These are phyloP conservation scores for Acomys russatus DNA, from an alignment of 2,797 vertebrate species.

Conservation along the genomic window DNA sequence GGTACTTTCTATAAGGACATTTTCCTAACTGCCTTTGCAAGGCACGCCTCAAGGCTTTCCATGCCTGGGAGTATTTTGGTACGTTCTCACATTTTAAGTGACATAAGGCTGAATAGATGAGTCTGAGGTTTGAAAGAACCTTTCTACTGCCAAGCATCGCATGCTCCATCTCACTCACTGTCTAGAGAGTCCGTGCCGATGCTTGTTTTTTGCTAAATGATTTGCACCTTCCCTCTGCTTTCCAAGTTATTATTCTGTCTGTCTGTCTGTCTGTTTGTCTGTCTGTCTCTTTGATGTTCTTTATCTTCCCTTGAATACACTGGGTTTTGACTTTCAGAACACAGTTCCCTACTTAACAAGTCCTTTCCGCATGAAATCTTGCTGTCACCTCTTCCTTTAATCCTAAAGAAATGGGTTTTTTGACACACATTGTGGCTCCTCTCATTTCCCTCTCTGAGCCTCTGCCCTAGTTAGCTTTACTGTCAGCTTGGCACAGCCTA, in stretches of 20 bases:
- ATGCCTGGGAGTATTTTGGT: not conserved
- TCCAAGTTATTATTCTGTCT: not conserved
- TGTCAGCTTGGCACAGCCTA: not conserved
- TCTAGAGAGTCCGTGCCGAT: not conserved
- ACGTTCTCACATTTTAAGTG: not conserved
- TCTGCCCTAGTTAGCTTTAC: not conserved
- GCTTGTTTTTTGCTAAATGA: not conserved
- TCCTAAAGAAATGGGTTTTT: not conserved
- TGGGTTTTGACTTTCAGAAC: not conserved
- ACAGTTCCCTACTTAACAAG: not conserved
- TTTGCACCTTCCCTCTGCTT: not conserved
- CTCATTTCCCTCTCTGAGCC: not conserved
- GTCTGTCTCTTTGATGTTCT: not conserved
- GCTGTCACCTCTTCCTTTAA: not conserved
- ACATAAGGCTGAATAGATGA: not conserved
- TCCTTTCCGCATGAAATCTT: not conserved
- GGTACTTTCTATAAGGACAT: not conserved
- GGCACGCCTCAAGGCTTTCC: not conserved
- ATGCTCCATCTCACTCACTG: not conserved
- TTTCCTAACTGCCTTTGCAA: not conserved
- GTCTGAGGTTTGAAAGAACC: slow-evolving; percentile 8
- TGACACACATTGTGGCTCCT: not conserved
- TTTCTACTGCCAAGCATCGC: not conserved
- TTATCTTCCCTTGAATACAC: not conserved
- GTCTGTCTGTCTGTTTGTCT: not conserved